A percentile compares a stretch with the other conserved stretches of the same genome.
phyloP scores from a whole-genome alignment of 2,797 vertebrate species.

The Poeciliopsis paucimaculata region DNA sequence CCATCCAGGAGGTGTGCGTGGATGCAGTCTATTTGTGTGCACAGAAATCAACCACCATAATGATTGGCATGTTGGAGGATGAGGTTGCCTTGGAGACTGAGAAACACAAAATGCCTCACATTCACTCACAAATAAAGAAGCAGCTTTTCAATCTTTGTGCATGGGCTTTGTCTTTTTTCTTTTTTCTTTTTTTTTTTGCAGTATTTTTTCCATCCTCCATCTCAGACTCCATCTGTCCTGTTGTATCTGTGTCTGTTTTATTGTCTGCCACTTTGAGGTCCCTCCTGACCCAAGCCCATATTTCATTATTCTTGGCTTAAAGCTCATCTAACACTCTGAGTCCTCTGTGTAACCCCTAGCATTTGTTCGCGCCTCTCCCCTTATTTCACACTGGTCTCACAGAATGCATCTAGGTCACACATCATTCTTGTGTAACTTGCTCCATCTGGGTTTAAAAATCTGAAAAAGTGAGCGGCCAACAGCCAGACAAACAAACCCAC shows the following conservation, averaged over 20 bases:
- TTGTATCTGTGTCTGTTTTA: conserved; percentile 38
- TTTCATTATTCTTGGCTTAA: conserved; percentile 59
- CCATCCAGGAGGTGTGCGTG: conserved; percentile 42
- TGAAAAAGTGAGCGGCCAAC: conserved; percentile 50
- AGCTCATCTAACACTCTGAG: conserved; percentile 20
- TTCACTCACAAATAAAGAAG: conserved; percentile 49
- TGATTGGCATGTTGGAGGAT: conserved; percentile 66
- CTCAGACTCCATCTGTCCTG: conserved; percentile 50
- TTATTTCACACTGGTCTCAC: conserved; percentile 50
- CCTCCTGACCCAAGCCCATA: conserved; percentile 45
- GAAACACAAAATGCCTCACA: conserved; percentile 66
- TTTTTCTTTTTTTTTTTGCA: conserved; percentile 11
- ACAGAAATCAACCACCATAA: conserved; percentile 52
- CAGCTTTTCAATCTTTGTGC: conserved; percentile 46
- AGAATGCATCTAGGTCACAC: conserved; percentile 69
- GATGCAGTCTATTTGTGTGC: conserved; percentile 45
- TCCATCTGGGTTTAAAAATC: conserved; percentile 63
- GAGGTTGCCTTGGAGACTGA: conserved; percentile 73
- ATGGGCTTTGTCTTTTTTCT: conserved; percentile 28
- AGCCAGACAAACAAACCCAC: conserved; percentile 41
- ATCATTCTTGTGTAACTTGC: conserved; percentile 63
- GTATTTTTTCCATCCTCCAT: conserved; percentile 42
- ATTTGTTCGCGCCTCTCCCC: conserved; percentile 31
- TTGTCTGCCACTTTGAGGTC: conserved; percentile 47
- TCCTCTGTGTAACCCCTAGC: conserved; percentile 16